phyloP scores from a whole-genome alignment of 2,888 invertebrate species.

The Hyalella azteca region DNA sequence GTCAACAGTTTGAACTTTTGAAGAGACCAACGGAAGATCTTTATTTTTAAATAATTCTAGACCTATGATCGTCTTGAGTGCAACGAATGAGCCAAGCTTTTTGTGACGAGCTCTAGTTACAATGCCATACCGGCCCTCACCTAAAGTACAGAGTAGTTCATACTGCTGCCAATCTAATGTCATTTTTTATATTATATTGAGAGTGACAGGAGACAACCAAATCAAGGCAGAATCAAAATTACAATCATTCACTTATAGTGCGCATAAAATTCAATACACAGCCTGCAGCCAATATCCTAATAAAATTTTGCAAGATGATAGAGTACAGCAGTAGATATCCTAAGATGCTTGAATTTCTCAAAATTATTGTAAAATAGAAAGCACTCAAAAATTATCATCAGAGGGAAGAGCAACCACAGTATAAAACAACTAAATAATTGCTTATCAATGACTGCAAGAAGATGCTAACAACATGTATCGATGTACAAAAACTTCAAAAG shows the following conservation, averaged over 20 bases:
- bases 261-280: not conserved
- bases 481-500: no score
- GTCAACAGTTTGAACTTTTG: constrained; percentile 16
- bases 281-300: not conserved
- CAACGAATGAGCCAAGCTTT: constrained; percentile 10
- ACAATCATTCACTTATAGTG: not conserved
- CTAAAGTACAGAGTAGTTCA: not conserved
- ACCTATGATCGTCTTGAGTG: constrained; percentile 14
- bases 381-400: no score
- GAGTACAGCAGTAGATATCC: not conserved
- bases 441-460: no score
- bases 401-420: no score
- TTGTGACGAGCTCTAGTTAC: constrained; percentile 27
- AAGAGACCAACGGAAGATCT: not conserved
- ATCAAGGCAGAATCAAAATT: not conserved
- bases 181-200: not conserved
- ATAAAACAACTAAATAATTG: no score
- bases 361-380: no score
- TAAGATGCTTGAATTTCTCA: no score
- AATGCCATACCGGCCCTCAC: constrained; percentile 22
- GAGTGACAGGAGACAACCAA: not conserved
- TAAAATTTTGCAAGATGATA: not conserved
- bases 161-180: not conserved
- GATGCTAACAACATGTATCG: no score
- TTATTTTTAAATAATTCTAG: not conserved